Percentiles rank a stretch among this genome's conserved stretches.
Evolutionary conservation across 2,113 vertebrate species (phyloP).

Genomic region (Hemichromis elongatus): DNA sequence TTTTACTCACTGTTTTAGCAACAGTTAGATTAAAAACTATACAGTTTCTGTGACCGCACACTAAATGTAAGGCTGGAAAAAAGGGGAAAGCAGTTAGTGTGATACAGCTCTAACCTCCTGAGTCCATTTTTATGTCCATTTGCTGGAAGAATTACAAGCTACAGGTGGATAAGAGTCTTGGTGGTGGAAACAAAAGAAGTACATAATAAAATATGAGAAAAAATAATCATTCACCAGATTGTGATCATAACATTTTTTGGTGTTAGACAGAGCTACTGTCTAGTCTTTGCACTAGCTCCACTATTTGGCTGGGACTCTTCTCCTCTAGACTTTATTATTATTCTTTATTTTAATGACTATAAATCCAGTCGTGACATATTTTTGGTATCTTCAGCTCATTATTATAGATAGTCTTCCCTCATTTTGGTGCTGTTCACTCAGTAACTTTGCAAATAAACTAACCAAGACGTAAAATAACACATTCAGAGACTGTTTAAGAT

Average conservation of each 20-base stretch:
- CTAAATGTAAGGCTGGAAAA: not conserved
- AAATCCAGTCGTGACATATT: not conserved
- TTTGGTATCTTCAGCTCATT: not conserved
- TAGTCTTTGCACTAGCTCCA: too few species aligned
- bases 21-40: not conserved
- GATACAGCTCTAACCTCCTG: not conserved
- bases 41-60: not conserved
- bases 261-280: not conserved
- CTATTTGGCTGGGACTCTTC: not conserved
- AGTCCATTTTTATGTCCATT: not conserved
- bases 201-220: not conserved
- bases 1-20: not conserved
- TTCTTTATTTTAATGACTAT: fast-evolving
- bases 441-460: not conserved
- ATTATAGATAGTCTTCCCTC: not conserved
- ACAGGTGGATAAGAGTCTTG: not conserved
- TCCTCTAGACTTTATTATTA: not conserved
- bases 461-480: not conserved
- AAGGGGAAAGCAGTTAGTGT: fast-evolving
- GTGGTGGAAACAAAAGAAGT: not conserved
- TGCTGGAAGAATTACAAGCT: not conserved
- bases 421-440: not conserved
- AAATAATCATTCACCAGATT: not conserved
- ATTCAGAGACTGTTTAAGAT: not conserved
- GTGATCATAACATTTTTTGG: too few species aligned